These are phyloP conservation scores for Nudaria mundana DNA, from an alignment of 2,888 invertebrate species.

Conservation along the genomic window DNA sequence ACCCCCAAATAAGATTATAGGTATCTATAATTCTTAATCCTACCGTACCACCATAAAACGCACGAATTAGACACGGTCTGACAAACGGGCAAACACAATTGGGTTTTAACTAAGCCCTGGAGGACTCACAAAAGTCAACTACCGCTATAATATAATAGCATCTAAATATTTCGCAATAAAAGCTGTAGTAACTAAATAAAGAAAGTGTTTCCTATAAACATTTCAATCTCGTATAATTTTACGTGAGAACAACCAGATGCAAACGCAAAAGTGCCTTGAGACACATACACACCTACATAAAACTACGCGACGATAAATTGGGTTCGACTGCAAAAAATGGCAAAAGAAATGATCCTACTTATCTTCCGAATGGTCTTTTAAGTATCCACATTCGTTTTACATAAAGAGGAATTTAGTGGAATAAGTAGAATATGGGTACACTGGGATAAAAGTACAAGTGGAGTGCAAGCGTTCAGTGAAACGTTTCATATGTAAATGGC, in stretches of 20 bases:
- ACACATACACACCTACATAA: slow-evolving; percentile 4
- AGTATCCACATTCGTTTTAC: slow-evolving; percentile 48
- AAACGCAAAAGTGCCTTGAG: slow-evolving; percentile 5
- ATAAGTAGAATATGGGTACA: slow-evolving; percentile 51
- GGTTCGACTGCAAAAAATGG: slow-evolving; percentile 33
- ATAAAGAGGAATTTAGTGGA: slow-evolving; percentile 41
- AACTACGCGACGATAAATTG: slow-evolving; percentile 24
- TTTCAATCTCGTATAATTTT: slow-evolving; percentile 4
- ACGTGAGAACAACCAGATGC: slow-evolving; percentile 5
- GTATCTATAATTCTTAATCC: too few species aligned
- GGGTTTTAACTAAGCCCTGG: too few species aligned
- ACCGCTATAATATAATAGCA: too few species aligned
- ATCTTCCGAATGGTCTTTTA: slow-evolving; percentile 41
- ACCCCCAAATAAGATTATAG: too few species aligned
- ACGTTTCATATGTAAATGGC: slow-evolving; percentile 77
- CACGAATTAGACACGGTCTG: too few species aligned
- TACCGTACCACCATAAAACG: too few species aligned
- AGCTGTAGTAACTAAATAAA: too few species aligned
- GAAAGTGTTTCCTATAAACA: too few species aligned
- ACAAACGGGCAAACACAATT: too few species aligned
- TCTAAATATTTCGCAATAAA: too few species aligned
- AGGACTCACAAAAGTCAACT: too few species aligned
- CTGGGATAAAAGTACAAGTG: slow-evolving; percentile 58
- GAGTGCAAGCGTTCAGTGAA: slow-evolving; percentile 67
- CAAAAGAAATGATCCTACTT: slow-evolving; percentile 38